These are phyloP conservation scores for Aelia acuminata DNA, from an alignment of 2,888 invertebrate genomes.

Conservation along the genomic window DNA sequence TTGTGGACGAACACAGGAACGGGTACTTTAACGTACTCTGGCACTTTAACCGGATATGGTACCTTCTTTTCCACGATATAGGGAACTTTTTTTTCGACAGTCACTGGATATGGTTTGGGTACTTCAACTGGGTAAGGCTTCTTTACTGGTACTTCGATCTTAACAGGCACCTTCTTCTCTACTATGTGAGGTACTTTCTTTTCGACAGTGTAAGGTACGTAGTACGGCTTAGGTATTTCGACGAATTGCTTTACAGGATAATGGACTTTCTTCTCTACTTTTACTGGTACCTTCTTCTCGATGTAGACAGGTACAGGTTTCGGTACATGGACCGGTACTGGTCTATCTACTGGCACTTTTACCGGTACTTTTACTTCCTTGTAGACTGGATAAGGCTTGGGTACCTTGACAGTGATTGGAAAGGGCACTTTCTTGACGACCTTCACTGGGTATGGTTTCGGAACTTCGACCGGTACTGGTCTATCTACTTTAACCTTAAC, in stretches of 20 bases:
- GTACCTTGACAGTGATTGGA: conserved; percentile 66
- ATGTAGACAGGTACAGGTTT: conserved; percentile 66
- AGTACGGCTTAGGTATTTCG: conserved; percentile 63
- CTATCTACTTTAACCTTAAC: conserved; percentile 66
- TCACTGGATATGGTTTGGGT: conserved; percentile 65
- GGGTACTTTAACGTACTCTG: conserved; percentile 63
- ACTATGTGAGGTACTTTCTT: conserved; percentile 63
- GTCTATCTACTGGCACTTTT: conserved; percentile 66
- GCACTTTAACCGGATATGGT: conserved; percentile 65
- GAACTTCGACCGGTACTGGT: conserved; percentile 66
- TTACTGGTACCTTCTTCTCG: conserved; percentile 64
- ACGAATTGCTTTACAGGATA: conserved; percentile 64
- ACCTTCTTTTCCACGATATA: conserved; percentile 64
- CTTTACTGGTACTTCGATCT: conserved; percentile 64
- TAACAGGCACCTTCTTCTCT: conserved; percentile 60
- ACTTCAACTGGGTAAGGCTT: conserved; percentile 64
- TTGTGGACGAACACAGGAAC: conserved; percentile 64
- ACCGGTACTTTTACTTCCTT: conserved; percentile 66
- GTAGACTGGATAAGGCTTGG: conserved; percentile 66
- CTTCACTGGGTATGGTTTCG: conserved; percentile 67
- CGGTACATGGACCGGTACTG: conserved; percentile 65
- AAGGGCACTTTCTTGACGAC: conserved; percentile 66
- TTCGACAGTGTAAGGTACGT: conserved; percentile 64
- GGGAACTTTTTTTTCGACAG: conserved; percentile 65
- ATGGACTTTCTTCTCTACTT: conserved; percentile 62